Evolutionary conservation across 2,888 invertebrate genomes (phyloP).

Genomic region (Parnassius orleans): DNA sequence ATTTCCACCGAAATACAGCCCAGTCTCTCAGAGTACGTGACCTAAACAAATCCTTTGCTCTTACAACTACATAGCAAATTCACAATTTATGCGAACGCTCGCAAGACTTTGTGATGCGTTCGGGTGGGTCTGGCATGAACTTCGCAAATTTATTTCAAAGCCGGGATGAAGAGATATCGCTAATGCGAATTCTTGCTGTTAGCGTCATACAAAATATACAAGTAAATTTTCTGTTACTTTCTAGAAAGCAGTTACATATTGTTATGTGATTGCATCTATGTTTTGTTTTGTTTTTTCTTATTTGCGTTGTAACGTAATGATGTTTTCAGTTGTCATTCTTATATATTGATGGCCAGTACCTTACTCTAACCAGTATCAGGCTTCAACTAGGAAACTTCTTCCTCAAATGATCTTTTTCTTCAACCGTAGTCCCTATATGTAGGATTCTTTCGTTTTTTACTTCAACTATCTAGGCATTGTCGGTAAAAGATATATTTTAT

Average conservation of each 20-base stretch:
- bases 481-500: too few species aligned
- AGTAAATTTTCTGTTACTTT: not conserved
- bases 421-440: too few species aligned
- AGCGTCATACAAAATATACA: not conserved
- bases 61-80: constrained; percentile 21
- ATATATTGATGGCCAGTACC: too few species aligned
- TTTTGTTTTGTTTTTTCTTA: too few species aligned
- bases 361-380: too few species aligned
- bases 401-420: too few species aligned
- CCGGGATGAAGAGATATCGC: constrained; percentile 18
- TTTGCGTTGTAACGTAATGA: too few species aligned
- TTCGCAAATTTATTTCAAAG: constrained; percentile 20
- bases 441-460: too few species aligned
- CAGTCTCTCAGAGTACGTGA: constrained; percentile 12
- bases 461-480: too few species aligned
- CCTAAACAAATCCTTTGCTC: constrained; percentile 21
- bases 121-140: constrained; percentile 12
- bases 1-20: not conserved
- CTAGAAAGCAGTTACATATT: not conserved
- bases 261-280: not conserved
- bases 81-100: constrained; percentile 23
- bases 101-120: constrained; percentile 19
- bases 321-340: too few species aligned
- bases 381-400: too few species aligned
- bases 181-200: constrained; percentile 18